Evolutionary conservation across 1,140 invertebrate genomes (phyloP).

Genomic region (Amyelois transitella): DNA sequence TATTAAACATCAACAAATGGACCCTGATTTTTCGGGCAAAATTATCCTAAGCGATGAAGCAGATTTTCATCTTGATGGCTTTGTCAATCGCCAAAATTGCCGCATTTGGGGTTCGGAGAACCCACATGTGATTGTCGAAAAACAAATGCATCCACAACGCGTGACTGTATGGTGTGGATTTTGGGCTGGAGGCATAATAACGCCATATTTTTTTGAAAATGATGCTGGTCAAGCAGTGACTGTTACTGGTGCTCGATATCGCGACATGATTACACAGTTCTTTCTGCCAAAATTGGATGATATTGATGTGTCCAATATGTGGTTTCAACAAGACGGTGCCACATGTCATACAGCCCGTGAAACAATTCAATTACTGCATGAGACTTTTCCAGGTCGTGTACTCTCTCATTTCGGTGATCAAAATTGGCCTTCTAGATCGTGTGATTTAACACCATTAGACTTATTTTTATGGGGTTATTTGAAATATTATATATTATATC

Average conservation of each 20-base stretch:
- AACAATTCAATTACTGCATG: background rate
- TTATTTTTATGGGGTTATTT: too few species aligned
- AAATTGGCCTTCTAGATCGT: background rate
- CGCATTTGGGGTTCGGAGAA: constrained; percentile 24
- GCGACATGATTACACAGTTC: constrained; percentile 13
- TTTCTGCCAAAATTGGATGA: constrained; percentile 8
- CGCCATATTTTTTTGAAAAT: constrained; percentile 34
- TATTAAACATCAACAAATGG: background rate
- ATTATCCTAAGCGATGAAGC: background rate
- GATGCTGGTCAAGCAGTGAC: constrained; percentile 20
- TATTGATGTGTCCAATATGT: constrained; percentile 9
- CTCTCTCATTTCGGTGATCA: background rate
- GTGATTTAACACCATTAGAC: background rate
- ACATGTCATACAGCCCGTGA: constrained; percentile 2
- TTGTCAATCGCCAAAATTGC: background rate
- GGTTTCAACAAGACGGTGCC: constrained; percentile 6
- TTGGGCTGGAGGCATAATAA: too few species aligned
- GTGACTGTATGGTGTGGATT: too few species aligned
- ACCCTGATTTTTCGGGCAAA: background rate
- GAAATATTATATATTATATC: too few species aligned
- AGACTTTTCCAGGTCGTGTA: background rate
- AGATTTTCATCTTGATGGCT: background rate
- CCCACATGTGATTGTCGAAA: too few species aligned
- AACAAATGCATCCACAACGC: too few species aligned
- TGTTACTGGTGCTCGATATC: constrained; percentile 26